Percentiles rank a stretch among this genome's conserved stretches.
phyloP scores from a whole-genome alignment of 2,888 invertebrate genomes.

The Dendrolimus pini region DNA sequence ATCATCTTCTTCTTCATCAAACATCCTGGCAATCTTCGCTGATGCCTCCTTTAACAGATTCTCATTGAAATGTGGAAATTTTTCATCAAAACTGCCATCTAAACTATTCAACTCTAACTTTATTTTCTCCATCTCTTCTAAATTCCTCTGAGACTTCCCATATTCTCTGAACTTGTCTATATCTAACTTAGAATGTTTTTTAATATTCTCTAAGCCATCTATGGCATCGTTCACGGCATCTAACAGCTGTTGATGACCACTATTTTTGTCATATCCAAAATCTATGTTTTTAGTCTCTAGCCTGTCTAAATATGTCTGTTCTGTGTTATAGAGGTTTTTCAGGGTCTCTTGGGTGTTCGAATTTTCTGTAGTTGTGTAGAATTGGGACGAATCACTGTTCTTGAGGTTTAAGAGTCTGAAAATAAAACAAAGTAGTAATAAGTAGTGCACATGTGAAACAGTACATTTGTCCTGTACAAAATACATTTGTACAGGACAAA shows the following conservation, averaged over 20 bases:
- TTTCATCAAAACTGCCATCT: constrained; percentile 43
- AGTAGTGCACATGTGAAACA: no score
- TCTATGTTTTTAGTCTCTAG: constrained; percentile 53
- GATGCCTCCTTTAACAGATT: constrained; percentile 50
- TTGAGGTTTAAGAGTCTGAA: constrained; percentile 54
- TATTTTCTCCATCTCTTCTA: constrained; percentile 40
- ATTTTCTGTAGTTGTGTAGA: constrained; percentile 38
- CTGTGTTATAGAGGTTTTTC: constrained; percentile 27
- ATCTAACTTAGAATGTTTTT: constrained; percentile 52
- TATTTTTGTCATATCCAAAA: constrained; percentile 49
- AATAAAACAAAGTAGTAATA: constrained; percentile 8
- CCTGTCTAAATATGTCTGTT: constrained; percentile 43
- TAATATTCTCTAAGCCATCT: constrained; percentile 51
- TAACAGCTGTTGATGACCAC: constrained; percentile 51
- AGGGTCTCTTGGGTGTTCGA: constrained; percentile 34
- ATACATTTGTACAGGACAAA: background rate
- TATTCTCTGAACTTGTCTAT: constrained; percentile 44
- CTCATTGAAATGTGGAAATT: constrained; percentile 54
- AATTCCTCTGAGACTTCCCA: constrained; percentile 25
- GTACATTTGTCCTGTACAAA: no score
- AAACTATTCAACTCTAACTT: constrained; percentile 42
- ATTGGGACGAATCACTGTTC: constrained; percentile 31
- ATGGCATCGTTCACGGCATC: constrained; percentile 61
- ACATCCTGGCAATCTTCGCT: constrained; percentile 41
- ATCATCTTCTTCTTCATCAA: constrained; percentile 25